These are phyloP conservation scores for Empidonax traillii DNA, from an alignment of 2,113 vertebrate species.

Conservation along the genomic window DNA sequence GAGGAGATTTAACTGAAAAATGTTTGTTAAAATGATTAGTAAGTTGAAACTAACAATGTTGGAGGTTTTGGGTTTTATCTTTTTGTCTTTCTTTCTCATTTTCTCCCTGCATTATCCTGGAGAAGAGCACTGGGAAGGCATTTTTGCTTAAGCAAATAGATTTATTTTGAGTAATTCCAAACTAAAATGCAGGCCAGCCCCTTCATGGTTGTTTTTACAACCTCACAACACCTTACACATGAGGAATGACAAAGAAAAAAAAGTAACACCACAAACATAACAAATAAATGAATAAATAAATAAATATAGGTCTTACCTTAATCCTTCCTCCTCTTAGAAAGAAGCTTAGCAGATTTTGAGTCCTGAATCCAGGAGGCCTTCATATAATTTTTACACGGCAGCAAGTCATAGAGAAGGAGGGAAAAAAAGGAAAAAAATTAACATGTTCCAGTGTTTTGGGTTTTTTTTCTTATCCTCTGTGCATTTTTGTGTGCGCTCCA, in stretches of 20 bases:
- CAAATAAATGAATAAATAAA: not conserved
- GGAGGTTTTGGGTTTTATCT: fast-evolving
- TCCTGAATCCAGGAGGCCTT: not conserved
- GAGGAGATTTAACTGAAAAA: not conserved
- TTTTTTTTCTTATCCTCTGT: not conserved
- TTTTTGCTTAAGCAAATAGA: not conserved
- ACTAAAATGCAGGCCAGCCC: not conserved
- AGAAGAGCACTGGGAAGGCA: not conserved
- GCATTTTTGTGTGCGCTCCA: not conserved
- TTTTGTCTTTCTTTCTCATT: not conserved
- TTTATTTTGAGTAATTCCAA: not conserved
- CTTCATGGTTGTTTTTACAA: not conserved
- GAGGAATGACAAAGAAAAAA: not conserved
- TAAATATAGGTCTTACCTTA: not conserved
- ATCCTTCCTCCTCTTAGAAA: not conserved
- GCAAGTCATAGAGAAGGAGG: not conserved
- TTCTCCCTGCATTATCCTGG: not conserved
- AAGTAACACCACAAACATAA: not conserved
- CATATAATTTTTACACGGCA: not conserved
- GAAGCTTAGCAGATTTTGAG: not conserved
- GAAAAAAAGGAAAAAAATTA: fast-evolving
- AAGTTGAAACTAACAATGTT: not conserved
- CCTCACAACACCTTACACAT: not conserved
- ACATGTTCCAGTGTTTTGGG: not conserved
- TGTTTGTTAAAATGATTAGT: not conserved